Base-by-base conservation (phyloP, 2,888 invertebrate species). In the Ichneumon xanthorius region DNA sequence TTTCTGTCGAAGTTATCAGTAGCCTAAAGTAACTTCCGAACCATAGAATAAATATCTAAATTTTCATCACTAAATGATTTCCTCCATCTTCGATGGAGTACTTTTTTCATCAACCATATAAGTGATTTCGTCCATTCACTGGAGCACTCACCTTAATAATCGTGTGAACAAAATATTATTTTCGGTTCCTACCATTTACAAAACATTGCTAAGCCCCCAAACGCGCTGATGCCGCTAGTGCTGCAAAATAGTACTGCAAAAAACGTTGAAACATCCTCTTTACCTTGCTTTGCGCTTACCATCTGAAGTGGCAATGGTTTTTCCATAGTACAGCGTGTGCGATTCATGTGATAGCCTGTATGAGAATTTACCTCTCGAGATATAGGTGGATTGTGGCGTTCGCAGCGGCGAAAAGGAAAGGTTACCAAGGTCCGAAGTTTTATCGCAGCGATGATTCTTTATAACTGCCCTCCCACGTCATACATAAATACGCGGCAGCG, bases 381-480 rank as follows among this genome's bases (percentile, higher is more conserved):
- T 4, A 50, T 19, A 50, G 75, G 22, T 50, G 50, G 26, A 16
- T 50, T 63, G 26, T 40, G 30, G 30, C 45, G 48, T 75, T 30
- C 22, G 11, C 50, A 2, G 48, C 63, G 19, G 63, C 22, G 22
- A 65, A 65, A 65, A 75, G 50, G 63, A 65, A 65, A 65, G 65
- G 75, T 50, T 76, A 65, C 50, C 33, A 63, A 26, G 33, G 33
- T 63, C 50, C 65, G 50, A 76, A 65, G 75, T 65, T 76, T 22
- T 19, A 65, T 50, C 48, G 33, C 48, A 50, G 50, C 75, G 63
- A 76, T 76, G 65, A 65, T 76, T 76, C 75, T 76, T 65, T 50
- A 76, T 65, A 53, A 76, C 50, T 26, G 19, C 67, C 67, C 22
- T 33, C 50, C 77, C 22, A 48, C 48, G 22, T 40, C 67, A 67